Percentiles rank a stretch among this genome's conserved stretches.
phyloP scores from a whole-genome alignment of 2,888 invertebrate species.

The Branchellion lobata region DNA sequence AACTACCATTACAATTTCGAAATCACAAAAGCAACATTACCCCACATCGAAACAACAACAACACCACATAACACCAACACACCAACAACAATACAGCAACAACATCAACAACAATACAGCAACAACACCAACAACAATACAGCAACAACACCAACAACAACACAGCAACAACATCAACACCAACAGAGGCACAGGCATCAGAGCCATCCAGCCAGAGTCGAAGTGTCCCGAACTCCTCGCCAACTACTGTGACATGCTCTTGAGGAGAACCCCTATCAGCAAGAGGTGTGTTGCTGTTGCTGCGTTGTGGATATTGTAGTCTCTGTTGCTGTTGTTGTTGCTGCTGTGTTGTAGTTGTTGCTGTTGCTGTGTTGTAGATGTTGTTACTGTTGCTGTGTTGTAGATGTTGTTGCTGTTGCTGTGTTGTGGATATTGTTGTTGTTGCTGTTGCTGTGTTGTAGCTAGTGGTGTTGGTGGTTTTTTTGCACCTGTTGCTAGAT shows the following conservation, averaged over 20 bases:
- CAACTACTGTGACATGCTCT: conserved; percentile 98
- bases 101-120: too few species aligned
- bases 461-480: background rate
- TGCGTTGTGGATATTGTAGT: background rate
- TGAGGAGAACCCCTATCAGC: conserved; percentile 91
- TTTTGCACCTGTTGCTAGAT: background rate
- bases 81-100: too few species aligned
- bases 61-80: too few species aligned
- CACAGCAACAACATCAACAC: background rate
- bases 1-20: too few species aligned
- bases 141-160: too few species aligned
- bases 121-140: too few species aligned
- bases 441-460: background rate
- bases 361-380: background rate
- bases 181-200: background rate
- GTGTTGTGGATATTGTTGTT: background rate
- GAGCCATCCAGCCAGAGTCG: conserved; percentile 74
- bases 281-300: conserved; percentile 67
- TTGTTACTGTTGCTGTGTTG: background rate
- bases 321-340: background rate
- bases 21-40: too few species aligned
- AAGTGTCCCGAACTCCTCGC: conserved; percentile 97
- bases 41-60: too few species aligned
- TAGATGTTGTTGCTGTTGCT: background rate
- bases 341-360: background rate